A percentile compares a stretch with the other conserved stretches of the same genome.
Conservation (phyloP, 1,140 invertebrate genomes). For the Thaumatotibia leucotreta region DNA sequence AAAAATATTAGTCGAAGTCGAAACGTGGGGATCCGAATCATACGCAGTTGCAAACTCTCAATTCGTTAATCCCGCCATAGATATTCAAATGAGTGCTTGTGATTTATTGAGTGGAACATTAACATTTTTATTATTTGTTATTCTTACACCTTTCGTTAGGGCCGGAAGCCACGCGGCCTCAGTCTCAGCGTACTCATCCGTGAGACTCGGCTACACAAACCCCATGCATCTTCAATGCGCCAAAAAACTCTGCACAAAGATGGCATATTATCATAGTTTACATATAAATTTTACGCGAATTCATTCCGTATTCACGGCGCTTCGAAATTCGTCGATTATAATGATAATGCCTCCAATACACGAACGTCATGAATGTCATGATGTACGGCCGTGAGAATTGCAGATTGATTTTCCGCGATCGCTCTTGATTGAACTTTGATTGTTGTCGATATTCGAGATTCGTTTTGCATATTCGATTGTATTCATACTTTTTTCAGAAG, state of each 20-base stretch:
- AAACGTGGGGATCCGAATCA: constrained; percentile 25
- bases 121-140: constrained; percentile 79
- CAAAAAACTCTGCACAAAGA: constrained; percentile 55
- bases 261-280: constrained; percentile 73
- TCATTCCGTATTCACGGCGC: constrained; percentile 67
- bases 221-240: constrained; percentile 31
- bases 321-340: constrained; percentile 66
- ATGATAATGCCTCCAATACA: constrained; percentile 70
- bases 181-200: constrained; percentile 71
- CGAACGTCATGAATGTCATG: constrained; percentile 66
- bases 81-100: constrained; percentile 76
- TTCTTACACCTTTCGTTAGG: constrained; percentile 75
- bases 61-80: constrained; percentile 68
- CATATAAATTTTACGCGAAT: constrained; percentile 76
- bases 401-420: constrained; percentile 65
- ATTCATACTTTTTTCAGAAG: not conserved
- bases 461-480: constrained; percentile 38
- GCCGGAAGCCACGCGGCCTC: constrained; percentile 72
- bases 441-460: constrained; percentile 39
- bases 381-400: constrained; percentile 72
- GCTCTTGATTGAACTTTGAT: constrained; percentile 34
- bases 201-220: constrained; percentile 56
- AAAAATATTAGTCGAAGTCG: constrained; percentile 50
- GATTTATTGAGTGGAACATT: constrained; percentile 79
- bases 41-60: constrained; percentile 57